phyloP scores from a whole-genome alignment of 2,888 invertebrate species.

The Seladonia tumulorum region DNA sequence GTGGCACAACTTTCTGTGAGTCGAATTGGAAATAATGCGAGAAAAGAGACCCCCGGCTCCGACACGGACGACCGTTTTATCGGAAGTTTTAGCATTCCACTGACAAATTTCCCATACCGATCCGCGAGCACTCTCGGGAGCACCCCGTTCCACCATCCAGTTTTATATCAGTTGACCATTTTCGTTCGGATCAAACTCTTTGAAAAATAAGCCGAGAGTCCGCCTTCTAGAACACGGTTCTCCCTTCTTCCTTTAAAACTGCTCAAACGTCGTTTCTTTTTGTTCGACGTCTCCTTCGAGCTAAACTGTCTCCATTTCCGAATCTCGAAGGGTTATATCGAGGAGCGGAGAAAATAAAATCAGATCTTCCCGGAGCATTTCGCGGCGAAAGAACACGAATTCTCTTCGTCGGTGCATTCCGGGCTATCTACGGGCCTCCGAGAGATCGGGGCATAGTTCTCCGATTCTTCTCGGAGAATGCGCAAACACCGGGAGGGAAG shows the following conservation, averaged over 20 bases:
- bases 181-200: background rate
- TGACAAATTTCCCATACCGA: constrained; percentile 23
- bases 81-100: constrained; percentile 25
- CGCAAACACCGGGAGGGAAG: background rate
- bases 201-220: background rate
- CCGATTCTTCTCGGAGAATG: background rate
- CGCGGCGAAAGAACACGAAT: constrained; percentile 2
- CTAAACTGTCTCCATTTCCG: background rate
- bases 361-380: background rate
- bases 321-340: background rate
- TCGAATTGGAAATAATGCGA: constrained; percentile 51
- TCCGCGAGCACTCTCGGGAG: background rate
- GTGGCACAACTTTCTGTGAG: constrained; percentile 32
- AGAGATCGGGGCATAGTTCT: background rate
- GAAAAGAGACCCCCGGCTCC: constrained; percentile 24
- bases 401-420: background rate
- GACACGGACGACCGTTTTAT: constrained; percentile 23
- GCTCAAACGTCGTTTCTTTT: background rate
- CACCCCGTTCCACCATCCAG: background rate
- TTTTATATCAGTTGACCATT: background rate
- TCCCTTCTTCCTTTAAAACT: background rate
- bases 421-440: background rate
- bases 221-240: background rate
- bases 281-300: background rate
- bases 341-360: background rate